Evolutionary conservation across 2,113 vertebrate genomes (phyloP), one percentile per base, ranked within the genome.

Genomic region (Pipra filicauda): DNA sequence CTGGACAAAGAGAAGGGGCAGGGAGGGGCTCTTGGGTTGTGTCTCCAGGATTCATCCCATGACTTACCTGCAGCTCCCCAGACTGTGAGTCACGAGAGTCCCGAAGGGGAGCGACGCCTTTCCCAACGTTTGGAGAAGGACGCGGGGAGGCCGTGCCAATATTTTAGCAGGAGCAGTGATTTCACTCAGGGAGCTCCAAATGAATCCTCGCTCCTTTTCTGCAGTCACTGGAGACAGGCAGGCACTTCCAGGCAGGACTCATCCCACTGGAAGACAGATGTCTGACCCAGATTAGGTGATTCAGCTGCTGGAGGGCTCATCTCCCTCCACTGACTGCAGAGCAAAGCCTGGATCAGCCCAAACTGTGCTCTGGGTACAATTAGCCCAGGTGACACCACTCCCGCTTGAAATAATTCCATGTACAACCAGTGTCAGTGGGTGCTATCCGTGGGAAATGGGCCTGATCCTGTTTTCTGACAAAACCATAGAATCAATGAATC

Each of bases 271-370:
- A 89, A 96, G 85, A 73, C 94, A 93, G 96, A 96, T 95, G 94
- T 95, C 95, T 97, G 80, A 85, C 35, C 14, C 52, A 88, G 95
- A 94, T 95, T 92, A 85, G 88, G 66, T 93, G 95, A 95, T 90
- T 94, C 95, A 95, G 88, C 81, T 49, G 92, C 95, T 94, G 90
- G 48, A 96, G 91, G 93, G 92, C 76, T 86, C 76, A 89, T 91
- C 71, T 70, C 2, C 7, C 88, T 82, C 49, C 14, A 1, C 54
- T 88, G 88, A 64, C 89, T 74, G 76, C 65, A 51, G 77, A 89
- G 70, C 49, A 6, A 55, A 41, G 24, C 35, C 44, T 85, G 81
- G 93, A 78, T 75, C 89, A 91, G 77, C 55, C 73, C 23, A 39
- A 10, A 6, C 69, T 62, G 76, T 55, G 85, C 74, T 72, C 91